A percentile compares a stretch with the other conserved stretches of the same genome.
Conservation (phyloP, 2,888 invertebrate genomes). For the Xestia c-nigrum region DNA sequence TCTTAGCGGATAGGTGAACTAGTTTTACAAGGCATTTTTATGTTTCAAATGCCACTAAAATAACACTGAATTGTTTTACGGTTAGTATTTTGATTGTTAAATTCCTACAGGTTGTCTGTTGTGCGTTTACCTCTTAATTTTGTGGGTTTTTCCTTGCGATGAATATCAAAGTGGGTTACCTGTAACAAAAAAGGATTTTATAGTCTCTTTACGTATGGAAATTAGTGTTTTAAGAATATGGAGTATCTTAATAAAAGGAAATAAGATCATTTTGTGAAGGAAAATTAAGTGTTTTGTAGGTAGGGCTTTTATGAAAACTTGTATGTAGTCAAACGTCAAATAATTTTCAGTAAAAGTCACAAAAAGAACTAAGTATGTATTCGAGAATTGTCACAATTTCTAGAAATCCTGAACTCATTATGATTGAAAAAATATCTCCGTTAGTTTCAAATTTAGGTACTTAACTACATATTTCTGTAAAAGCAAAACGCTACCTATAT, state of each 20-base stretch:
- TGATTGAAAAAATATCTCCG: constrained; percentile 40
- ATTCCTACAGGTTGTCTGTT: constrained; percentile 71
- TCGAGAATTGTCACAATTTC: not conserved
- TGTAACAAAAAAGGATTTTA: constrained; percentile 73
- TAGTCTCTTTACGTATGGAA: constrained; percentile 20
- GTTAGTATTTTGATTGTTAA: constrained; percentile 68
- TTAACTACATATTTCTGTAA: not conserved
- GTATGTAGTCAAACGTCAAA: not conserved
- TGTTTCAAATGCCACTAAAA: constrained; percentile 66
- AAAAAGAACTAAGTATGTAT: not conserved
- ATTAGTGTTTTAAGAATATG: not conserved
- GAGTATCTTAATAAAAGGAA: not conserved
- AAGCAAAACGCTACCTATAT: constrained; percentile 9
- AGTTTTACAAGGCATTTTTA: constrained; percentile 70
- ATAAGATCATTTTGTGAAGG: not conserved
- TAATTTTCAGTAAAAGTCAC: not conserved
- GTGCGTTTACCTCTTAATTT: constrained; percentile 69
- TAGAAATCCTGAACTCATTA: constrained; percentile 19
- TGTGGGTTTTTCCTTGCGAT: constrained; percentile 58
- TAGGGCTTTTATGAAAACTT: not conserved
- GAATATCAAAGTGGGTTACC: constrained; percentile 71
- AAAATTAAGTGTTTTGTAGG: not conserved
- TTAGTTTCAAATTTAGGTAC: constrained; percentile 17
- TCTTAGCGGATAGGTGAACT: constrained; percentile 80
- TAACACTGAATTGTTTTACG: constrained; percentile 70